Conservation (phyloP, 2,113 vertebrate species). For the Parus major region DNA sequence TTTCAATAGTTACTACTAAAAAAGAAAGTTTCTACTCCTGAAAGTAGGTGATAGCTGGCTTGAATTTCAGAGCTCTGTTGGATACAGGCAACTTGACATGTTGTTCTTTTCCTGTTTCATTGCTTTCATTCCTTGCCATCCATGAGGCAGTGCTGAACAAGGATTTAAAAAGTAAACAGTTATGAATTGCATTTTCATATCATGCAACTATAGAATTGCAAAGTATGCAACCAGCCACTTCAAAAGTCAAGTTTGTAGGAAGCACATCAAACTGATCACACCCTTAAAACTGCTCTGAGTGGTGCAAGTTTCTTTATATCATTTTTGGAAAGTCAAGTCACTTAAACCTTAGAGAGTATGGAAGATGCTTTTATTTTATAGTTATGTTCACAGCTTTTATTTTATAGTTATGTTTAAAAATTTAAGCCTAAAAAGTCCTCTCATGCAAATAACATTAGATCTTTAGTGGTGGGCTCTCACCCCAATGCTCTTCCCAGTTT, state of each 20-base stretch:
- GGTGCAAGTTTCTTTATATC: not conserved
- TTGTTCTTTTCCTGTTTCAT: not conserved
- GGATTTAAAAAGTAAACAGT: not conserved
- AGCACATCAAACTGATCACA: not conserved
- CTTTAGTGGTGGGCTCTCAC: not conserved
- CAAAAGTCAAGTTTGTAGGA: not conserved
- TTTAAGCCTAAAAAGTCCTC: not conserved
- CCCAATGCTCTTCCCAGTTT: not conserved
- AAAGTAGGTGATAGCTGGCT: not conserved
- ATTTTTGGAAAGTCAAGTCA: not conserved
- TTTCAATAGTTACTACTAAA: not conserved
- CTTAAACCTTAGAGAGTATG: not conserved
- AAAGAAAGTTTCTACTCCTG: not conserved
- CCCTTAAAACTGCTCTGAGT: not conserved
- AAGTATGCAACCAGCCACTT: not conserved
- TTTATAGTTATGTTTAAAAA: not conserved
- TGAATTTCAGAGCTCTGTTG: not conserved
- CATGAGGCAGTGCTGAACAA: not conserved
- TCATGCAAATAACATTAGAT: not conserved
- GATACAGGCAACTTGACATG: not conserved
- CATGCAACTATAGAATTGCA: too few relatives aligned
- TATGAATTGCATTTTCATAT: not conserved
- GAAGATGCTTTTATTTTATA: not conserved
- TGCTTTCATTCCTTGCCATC: not conserved
- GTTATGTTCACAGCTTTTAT: not conserved